These are phyloP conservation scores for Pogoniulus pusillus DNA, from an alignment of 2,797 vertebrate genomes.

Conservation along the genomic window DNA sequence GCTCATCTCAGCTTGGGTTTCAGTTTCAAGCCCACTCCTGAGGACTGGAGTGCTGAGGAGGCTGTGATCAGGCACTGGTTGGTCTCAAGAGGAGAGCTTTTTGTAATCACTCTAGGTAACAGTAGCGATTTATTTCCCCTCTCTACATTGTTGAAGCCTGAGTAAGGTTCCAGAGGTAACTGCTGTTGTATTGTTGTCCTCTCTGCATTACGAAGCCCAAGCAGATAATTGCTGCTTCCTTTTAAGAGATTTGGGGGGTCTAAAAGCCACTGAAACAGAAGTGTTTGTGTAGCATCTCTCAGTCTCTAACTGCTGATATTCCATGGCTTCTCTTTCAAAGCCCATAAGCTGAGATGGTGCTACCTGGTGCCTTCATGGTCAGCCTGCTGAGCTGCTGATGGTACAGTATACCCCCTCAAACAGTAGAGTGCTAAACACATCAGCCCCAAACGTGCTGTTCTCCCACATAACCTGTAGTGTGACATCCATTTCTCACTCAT, in stretches of 20 bases:
- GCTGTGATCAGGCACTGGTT: not conserved
- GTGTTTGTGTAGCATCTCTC: not conserved
- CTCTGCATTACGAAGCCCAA: not conserved
- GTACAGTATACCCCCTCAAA: slow-evolving; percentile 8
- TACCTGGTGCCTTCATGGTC: slow-evolving; percentile 30
- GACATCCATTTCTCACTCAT: not conserved
- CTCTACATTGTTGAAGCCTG: slow-evolving; percentile 45
- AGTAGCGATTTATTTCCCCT: slow-evolving; percentile 28
- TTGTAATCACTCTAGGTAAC: not conserved
- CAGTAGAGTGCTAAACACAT: not conserved
- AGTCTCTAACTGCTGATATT: slow-evolving; percentile 45
- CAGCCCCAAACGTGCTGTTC: not conserved
- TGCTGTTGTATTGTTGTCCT: not conserved
- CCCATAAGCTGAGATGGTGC: slow-evolving; percentile 63
- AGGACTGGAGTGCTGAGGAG: not conserved
- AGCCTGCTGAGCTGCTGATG: slow-evolving; percentile 34
- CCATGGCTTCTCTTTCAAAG: slow-evolving; percentile 63
- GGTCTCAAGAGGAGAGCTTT: not conserved
- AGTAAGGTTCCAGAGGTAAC: slow-evolving; percentile 67
- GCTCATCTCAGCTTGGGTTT: not conserved
- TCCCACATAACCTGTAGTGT: slow-evolving; percentile 23
- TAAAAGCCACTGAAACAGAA: not conserved
- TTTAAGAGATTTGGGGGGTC: not conserved
- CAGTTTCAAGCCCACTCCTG: not conserved
- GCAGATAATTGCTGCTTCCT: not conserved